phyloP scores from a whole-genome alignment of 2,888 invertebrate species.

The Melinaea marsaeus region DNA sequence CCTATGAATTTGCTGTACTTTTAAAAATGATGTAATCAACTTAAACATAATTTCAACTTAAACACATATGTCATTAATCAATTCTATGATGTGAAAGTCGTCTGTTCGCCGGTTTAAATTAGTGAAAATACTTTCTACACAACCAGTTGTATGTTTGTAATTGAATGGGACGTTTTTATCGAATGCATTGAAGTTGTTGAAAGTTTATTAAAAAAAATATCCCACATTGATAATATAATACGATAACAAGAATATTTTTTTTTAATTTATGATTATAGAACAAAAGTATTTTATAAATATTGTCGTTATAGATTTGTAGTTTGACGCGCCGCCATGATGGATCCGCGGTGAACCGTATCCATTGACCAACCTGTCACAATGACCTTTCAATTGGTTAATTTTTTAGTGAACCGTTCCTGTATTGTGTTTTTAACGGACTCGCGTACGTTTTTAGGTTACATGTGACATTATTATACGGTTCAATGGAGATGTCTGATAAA shows the following conservation, averaged over 20 bases:
- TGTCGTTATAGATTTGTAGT: not conserved
- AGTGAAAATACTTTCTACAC: conserved; percentile 7
- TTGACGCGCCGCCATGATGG: conserved; percentile 1
- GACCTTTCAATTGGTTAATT: conserved; percentile 6
- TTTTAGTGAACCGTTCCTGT: not conserved
- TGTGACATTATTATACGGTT: not conserved
- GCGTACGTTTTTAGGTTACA: not conserved
- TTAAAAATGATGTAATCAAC: not conserved
- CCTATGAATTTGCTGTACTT: conserved; percentile 1
- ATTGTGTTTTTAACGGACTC: not conserved
- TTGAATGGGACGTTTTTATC: conserved; percentile 2
- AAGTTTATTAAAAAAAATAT: not conserved
- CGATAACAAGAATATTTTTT: too few relatives aligned
- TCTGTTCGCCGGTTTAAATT: not conserved
- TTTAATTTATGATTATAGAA: not conserved
- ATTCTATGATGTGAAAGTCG: conserved; percentile 7
- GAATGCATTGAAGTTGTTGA: not conserved
- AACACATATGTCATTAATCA: conserved; percentile 1
- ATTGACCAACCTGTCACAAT: conserved; percentile 6
- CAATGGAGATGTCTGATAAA: not conserved
- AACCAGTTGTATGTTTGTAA: conserved; percentile 7
- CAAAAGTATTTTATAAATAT: not conserved
- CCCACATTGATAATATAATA: too few relatives aligned
- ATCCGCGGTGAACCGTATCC: not conserved
- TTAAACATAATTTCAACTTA: not conserved